Base-by-base conservation (phyloP, 2,113 vertebrate species). In the Pollimyrus isidori region DNA sequence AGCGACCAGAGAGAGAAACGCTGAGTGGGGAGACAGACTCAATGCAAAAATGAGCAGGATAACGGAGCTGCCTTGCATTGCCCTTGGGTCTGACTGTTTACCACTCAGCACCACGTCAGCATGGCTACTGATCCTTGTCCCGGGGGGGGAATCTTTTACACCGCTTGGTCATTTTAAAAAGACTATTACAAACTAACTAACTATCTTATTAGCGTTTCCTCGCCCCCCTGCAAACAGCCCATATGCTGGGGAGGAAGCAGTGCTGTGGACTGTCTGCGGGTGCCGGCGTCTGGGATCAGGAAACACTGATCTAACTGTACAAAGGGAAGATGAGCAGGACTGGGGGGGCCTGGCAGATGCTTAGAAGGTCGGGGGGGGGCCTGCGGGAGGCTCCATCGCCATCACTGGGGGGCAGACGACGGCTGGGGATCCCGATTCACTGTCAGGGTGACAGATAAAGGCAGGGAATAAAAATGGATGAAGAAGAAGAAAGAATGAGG, bases 341-440 rank as follows among this genome's bases (percentile, higher is more conserved):
- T 35, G 65, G 35, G 17, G 17, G 4, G 19, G 73, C 6, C 30
- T 80, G 13, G 1, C 4, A 6, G 69, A 19, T 35, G 69, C 1
- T 76, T 39, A 39, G 35, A 76, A 76, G 69, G 15, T 35, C 30
- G n/a, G n/a, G n/a, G n/a, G n/a, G n/a, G n/a, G 45, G 45, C 23
- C 42, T 4, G 21, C 19, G 1, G 50, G 49, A 46, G 19, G 50
- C 1, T 13, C 13, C 49, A 91, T 89, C 65, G 15, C 84, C 88
- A 62, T 96, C 94, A 96, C 19, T 96, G 95, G 58, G 94, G 90
- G 46, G 95, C 13, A 6, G 95, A 86, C 15, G 96, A 30, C 45
- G 96, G 95, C 88, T 88, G 93, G 4, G 95, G 93, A 89, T 96
- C 96, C 45, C 95, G 93, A 89, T 93, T 95, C 13, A 96, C 96